A percentile compares a stretch with the other conserved stretches of the same genome.
Conservation (phyloP, 2,888 invertebrate species). For the Drosophila aldrichi region DNA sequence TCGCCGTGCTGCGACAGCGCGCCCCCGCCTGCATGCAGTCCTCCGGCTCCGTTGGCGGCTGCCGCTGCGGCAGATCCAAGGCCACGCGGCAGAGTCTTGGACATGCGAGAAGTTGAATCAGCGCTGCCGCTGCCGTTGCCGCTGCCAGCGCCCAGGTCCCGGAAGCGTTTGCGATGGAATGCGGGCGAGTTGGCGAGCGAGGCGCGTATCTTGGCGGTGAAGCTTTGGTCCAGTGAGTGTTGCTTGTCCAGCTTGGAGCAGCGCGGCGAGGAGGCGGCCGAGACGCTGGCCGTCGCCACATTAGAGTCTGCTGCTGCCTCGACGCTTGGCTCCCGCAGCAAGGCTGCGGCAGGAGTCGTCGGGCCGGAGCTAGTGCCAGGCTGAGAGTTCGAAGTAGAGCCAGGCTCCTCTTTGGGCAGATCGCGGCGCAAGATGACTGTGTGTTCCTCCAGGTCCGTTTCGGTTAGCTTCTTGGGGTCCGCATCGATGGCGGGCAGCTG, state of each 20-base stretch:
- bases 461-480: conserved; percentile 81
- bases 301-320: background rate
- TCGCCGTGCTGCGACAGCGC: conserved; percentile 88
- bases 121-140: conserved; percentile 79
- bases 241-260: conserved; percentile 88
- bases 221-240: conserved; percentile 87
- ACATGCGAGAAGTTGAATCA: conserved; percentile 86
- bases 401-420: conserved; percentile 74
- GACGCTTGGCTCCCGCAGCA: conserved; percentile 1
- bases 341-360: background rate
- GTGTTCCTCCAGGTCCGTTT: conserved; percentile 83
- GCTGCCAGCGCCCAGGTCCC: conserved; percentile 83
- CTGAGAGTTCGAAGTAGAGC: background rate
- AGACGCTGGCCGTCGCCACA: background rate
- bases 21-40: conserved; percentile 86
- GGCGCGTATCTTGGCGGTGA: conserved; percentile 87
- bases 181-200: conserved; percentile 89
- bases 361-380: background rate
- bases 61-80: conserved; percentile 84
- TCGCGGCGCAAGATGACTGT: conserved; percentile 81
- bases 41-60: conserved; percentile 56
- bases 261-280: conserved; percentile 74
- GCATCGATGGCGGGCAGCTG: conserved; percentile 83
- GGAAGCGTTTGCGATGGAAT: conserved; percentile 87
- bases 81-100: conserved; percentile 92